Evolutionary conservation across 2,113 vertebrate genomes (phyloP).

Genomic region (Cottus gobio): DNA sequence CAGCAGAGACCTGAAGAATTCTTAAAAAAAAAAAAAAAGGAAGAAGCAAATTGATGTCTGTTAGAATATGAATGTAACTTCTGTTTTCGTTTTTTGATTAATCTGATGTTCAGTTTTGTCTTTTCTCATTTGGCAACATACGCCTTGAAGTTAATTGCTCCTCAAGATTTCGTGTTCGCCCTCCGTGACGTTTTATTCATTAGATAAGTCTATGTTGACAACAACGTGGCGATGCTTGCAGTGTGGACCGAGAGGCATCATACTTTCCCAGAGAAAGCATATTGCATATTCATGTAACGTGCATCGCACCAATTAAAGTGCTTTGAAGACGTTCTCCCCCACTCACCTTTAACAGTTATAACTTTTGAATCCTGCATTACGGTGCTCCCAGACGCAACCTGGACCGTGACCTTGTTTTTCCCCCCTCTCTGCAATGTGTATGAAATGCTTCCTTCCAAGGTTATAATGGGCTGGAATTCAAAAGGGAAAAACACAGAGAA

Average conservation of each 20-base stretch:
- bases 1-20: conserved; percentile 94
- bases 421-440: conserved; percentile 87
- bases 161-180: conserved; percentile 59
- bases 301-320: conserved; percentile 62
- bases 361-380: conserved; percentile 94
- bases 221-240: conserved; percentile 25
- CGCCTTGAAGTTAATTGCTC: conserved; percentile 75
- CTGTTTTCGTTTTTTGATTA: conserved; percentile 63
- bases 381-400: conserved; percentile 89
- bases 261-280: conserved; percentile 29
- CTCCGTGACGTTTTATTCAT: conserved; percentile 73
- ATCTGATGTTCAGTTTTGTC: conserved; percentile 69
- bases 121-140: conserved; percentile 67
- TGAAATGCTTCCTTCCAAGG: conserved; percentile 92
- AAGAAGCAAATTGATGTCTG: conserved; percentile 15
- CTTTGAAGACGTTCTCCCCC: conserved; percentile 48
- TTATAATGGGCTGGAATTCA: conserved; percentile 91
- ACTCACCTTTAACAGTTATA: conserved; percentile 91
- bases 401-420: conserved; percentile 90
- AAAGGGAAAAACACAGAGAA: conserved; percentile 54
- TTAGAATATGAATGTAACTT: conserved; percentile 52
- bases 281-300: conserved; percentile 72
- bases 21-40: conserved; percentile 68
- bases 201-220: conserved; percentile 59
- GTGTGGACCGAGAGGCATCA: conserved; percentile 42